Evolutionary conservation across 2,888 invertebrate genomes (phyloP).

Genomic region (Urechis unicinctus): DNA sequence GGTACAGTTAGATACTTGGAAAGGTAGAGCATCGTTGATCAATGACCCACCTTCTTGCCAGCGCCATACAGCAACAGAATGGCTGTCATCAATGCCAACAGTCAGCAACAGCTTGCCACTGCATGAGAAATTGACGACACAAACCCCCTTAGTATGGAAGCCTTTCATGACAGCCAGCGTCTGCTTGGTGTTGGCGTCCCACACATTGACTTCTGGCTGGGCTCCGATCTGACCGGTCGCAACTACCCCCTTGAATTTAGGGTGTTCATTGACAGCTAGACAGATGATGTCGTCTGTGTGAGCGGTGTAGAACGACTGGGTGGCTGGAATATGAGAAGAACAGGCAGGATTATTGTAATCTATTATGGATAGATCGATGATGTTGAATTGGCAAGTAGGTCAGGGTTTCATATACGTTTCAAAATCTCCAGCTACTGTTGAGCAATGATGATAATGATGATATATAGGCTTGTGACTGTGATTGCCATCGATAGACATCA

Average conservation of each 20-base stretch:
- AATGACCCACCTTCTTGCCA: conserved; percentile 47
- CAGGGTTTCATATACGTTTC: neutral
- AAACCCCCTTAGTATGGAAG: conserved; percentile 35
- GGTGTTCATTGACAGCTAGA: conserved; percentile 46
- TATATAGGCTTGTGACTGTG: too few species aligned
- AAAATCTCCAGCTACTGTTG: neutral
- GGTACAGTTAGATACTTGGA: too few species aligned
- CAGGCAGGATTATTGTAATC: too few species aligned
- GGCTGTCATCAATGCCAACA: conserved; percentile 43
- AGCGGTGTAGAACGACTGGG: conserved; percentile 47
- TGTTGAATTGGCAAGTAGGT: too few species aligned
- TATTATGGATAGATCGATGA: too few species aligned
- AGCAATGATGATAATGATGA: too few species aligned
- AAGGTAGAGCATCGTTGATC: too few species aligned
- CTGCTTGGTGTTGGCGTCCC: conserved; percentile 44
- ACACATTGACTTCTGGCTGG: conserved; percentile 42
- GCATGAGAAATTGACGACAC: conserved; percentile 49
- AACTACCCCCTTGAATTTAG: conserved; percentile 45
- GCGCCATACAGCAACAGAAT: conserved; percentile 46
- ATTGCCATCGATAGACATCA: too few species aligned
- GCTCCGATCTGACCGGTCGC: conserved; percentile 50
- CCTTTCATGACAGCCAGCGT: conserved; percentile 41
- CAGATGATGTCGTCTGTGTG: conserved; percentile 51
- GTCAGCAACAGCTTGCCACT: conserved; percentile 47
- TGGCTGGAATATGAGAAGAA: too few species aligned